phyloP scores from a whole-genome alignment of 2,797 vertebrate species.

The Neosalanx taihuensis region DNA sequence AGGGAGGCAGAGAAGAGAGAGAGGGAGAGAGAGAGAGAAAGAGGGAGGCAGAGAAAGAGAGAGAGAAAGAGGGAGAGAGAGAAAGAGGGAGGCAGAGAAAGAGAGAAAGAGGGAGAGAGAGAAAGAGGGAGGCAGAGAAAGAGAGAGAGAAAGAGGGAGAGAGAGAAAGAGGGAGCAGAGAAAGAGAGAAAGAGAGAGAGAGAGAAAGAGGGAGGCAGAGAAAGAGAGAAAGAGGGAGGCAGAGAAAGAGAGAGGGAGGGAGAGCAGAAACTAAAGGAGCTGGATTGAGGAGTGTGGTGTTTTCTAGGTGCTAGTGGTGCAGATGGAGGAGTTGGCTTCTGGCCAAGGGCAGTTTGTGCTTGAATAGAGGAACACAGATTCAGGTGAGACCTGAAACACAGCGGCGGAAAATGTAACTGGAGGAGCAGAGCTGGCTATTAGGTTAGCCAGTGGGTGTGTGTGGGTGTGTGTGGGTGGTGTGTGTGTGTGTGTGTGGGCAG shows the following conservation, averaged over 20 bases:
- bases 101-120: constrained; percentile 19
- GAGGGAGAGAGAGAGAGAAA: no score
- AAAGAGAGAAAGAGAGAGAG: not conserved
- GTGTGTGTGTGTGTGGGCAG: not conserved
- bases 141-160: constrained; percentile 20
- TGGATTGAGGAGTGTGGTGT: constrained; percentile 14
- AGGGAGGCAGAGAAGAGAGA: constrained; percentile 20
- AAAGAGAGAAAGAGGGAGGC: not conserved
- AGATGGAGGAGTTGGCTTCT: constrained; percentile 12
- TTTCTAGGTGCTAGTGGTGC: constrained; percentile 18
- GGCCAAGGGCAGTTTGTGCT: constrained; percentile 18
- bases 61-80: constrained; percentile 16
- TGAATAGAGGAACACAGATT: constrained; percentile 43
- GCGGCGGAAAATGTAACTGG: constrained; percentile 67
- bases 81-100: not conserved
- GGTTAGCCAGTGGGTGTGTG: constrained; percentile 39
- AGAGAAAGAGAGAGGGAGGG: constrained; percentile 1
- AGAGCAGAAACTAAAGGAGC: constrained; percentile 10
- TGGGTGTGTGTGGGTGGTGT: constrained; percentile 17
- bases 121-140: constrained; percentile 1
- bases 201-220: constrained; percentile 17
- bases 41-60: constrained; percentile 14
- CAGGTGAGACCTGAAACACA: constrained; percentile 51
- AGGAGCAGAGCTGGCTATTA: constrained; percentile 49
- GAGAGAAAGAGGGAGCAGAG: not conserved